Percentiles rank a stretch among this genome's conserved stretches.
Evolutionary conservation across 2,113 vertebrate species (phyloP).

Genomic region (Meriones unguiculatus): DNA sequence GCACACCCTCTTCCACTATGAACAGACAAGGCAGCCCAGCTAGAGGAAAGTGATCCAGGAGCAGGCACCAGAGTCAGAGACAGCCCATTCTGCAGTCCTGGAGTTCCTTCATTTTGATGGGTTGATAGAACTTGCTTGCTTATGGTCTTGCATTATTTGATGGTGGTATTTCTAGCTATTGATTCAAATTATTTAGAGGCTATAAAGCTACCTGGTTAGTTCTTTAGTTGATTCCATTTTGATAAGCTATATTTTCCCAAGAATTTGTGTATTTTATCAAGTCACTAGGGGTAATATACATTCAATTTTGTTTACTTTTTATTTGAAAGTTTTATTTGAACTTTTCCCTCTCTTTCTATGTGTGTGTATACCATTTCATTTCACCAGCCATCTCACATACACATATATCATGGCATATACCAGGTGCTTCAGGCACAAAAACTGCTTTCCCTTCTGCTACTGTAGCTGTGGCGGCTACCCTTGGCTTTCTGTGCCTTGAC

Average conservation of each 20-base stretch:
- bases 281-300: background rate
- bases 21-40: too few relatives aligned
- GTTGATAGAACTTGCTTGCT: background rate
- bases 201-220: background rate
- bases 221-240: background rate
- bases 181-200: constrained; percentile 1
- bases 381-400: background rate
- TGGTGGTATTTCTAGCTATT: background rate
- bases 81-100: background rate
- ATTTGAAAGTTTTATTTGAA: background rate
- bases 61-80: too few relatives aligned
- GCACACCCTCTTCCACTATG: too few relatives aligned
- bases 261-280: background rate
- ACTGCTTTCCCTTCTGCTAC: background rate
- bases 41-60: too few relatives aligned
- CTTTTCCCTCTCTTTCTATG: too few relatives aligned
- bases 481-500: background rate
- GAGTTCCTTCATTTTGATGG: background rate
- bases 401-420: background rate
- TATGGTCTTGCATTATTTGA: background rate
- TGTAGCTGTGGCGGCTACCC: background rate
- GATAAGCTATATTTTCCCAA: background rate
- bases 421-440: background rate
- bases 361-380: background rate
- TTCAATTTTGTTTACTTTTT: background rate